A percentile compares a stretch with the other conserved stretches of the same genome.
Evolutionary conservation across 2,113 vertebrate species (phyloP).

Genomic region (Felis catus): DNA sequence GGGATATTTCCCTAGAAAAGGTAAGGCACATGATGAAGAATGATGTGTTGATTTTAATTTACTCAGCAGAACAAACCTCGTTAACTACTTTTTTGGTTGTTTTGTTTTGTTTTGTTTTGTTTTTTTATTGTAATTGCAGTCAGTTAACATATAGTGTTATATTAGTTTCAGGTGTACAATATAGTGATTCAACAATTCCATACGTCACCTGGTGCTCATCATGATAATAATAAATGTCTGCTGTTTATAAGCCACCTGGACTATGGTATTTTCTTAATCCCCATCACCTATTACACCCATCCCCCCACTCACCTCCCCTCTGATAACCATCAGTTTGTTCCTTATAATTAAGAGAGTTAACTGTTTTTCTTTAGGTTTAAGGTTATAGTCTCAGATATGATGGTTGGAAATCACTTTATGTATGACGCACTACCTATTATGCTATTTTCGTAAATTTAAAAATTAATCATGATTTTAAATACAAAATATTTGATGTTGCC

Average conservation of each 20-base stretch:
- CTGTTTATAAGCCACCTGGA: too few relatives aligned
- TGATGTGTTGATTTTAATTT: neutral
- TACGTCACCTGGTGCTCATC: neutral
- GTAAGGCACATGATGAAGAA: conserved; percentile 36
- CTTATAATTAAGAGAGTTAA: neutral
- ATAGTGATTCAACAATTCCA: neutral
- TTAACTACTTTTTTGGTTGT: neutral
- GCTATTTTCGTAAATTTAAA: neutral
- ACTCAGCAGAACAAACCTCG: neutral
- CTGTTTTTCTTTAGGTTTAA: neutral
- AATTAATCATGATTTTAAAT: conserved; percentile 22
- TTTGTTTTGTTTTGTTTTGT: neutral
- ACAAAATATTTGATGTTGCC: neutral
- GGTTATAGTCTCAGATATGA: neutral
- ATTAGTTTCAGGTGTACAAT: neutral
- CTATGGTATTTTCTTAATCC: neutral
- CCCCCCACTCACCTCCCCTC: neutral
- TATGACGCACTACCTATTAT: neutral
- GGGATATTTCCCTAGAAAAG: conserved; percentile 3
- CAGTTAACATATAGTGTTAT: neutral
- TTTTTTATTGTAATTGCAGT: neutral
- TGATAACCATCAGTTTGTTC: neutral
- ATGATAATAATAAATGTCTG: neutral
- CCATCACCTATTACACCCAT: neutral
- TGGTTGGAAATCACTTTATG: neutral